phyloP scores from a whole-genome alignment of 2,797 vertebrate genomes.

The Emys orbicularis region DNA sequence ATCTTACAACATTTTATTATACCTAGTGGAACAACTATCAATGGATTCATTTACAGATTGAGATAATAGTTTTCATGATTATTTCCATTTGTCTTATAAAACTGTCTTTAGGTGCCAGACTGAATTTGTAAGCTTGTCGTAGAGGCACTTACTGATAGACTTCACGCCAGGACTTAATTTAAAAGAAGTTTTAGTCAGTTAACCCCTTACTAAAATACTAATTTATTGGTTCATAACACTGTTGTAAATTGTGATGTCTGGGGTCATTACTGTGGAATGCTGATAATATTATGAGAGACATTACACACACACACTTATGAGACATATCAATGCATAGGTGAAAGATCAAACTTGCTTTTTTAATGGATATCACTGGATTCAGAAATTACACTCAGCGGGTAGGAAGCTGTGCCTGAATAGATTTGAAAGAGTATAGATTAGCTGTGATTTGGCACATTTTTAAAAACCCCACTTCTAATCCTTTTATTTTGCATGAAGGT shows the following conservation, averaged over 20 bases:
- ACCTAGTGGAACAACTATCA: not conserved
- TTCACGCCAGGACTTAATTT: not conserved
- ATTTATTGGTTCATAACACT: not conserved
- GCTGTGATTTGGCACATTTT: not conserved
- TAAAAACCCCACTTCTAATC: not conserved
- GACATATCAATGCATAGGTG: not conserved
- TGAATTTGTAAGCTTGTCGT: not conserved
- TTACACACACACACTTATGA: not conserved
- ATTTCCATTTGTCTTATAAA: slow-evolving; percentile 27
- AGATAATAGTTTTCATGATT: slow-evolving; percentile 2
- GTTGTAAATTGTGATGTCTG: not conserved
- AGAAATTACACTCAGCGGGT: not conserved
- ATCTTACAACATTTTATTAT: not conserved
- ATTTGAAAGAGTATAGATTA: not conserved
- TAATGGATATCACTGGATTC: not conserved
- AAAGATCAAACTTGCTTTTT: not conserved
- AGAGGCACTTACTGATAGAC: not conserved
- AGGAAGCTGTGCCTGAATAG: not conserved
- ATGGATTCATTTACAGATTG: slow-evolving; percentile 6
- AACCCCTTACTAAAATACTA: not conserved
- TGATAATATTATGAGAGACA: not conserved
- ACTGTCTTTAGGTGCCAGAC: not conserved
- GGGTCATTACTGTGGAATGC: not conserved
- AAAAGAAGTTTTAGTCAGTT: not conserved
- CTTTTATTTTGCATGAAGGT: not conserved